Percentiles rank a stretch among this genome's conserved stretches.
These are phyloP conservation scores for Panulirus ornatus DNA, from an alignment of 1,140 invertebrate genomes.

Conservation along the genomic window DNA sequence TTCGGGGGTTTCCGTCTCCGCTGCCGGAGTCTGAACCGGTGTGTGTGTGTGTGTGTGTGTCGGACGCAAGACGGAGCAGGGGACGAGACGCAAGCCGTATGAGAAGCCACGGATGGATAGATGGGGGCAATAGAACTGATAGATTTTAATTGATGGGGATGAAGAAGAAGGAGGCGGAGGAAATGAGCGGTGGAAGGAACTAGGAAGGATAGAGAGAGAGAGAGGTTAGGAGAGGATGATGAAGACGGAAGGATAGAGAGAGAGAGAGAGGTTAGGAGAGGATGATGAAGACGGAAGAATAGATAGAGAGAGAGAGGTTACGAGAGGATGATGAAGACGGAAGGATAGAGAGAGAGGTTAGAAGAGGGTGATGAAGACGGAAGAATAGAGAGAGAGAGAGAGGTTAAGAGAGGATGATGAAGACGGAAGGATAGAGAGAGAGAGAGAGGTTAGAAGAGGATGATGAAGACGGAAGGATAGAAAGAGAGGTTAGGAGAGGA, in stretches of 20 bases:
- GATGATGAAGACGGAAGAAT: background rate
- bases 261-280: background rate
- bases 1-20: background rate
- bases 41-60: background rate
- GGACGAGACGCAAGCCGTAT: too few species aligned
- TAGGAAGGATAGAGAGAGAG: background rate
- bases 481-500: background rate
- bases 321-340: slow-evolving; percentile 7
- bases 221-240: background rate
- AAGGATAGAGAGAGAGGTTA: background rate
- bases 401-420: background rate
- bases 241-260: background rate
- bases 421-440: background rate
- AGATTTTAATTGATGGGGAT: too few species aligned
- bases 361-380: background rate
- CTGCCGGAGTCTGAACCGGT: background rate
- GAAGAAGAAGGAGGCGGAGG: background rate
- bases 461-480: background rate
- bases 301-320: too few species aligned
- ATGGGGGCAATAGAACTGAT: too few species aligned
- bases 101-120: too few species aligned
- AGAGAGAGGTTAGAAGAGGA: background rate
- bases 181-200: background rate
- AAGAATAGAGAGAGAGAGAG: background rate
- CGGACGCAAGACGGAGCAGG: background rate